Percentiles rank a stretch among this genome's conserved stretches.
Evolutionary conservation across 1,140 invertebrate species (phyloP).

Genomic region (Drusus annulatus): DNA sequence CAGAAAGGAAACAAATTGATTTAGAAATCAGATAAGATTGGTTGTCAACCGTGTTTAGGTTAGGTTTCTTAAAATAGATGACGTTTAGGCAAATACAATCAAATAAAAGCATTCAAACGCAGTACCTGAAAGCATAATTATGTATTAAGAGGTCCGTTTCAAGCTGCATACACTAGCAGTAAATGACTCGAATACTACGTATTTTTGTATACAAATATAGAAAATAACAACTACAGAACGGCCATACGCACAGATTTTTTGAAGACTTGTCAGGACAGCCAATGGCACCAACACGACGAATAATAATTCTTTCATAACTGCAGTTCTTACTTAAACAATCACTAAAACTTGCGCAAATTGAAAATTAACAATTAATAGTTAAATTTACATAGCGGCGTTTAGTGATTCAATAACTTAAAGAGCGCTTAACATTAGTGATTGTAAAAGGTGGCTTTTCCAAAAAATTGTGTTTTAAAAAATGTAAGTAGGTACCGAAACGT

Average conservation of each 20-base stretch:
- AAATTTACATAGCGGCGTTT: too few relatives aligned
- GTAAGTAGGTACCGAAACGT: too few relatives aligned
- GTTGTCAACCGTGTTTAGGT: constrained; percentile 30
- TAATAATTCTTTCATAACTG: background rate
- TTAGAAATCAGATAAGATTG: constrained; percentile 23
- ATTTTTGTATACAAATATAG: constrained; percentile 29
- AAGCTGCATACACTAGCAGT: background rate
- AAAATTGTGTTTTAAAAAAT: too few relatives aligned
- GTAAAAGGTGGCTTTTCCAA: too few relatives aligned
- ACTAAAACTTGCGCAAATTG: too few relatives aligned
- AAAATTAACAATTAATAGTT: too few relatives aligned
- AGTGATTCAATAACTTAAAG: too few relatives aligned
- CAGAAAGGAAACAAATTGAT: background rate
- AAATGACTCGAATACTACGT: background rate
- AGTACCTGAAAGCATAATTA: constrained; percentile 9
- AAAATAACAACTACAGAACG: constrained; percentile 13
- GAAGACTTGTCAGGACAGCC: background rate
- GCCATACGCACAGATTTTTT: constrained; percentile 30
- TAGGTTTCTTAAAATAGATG: constrained; percentile 27
- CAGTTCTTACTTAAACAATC: background rate
- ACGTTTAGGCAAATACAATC: background rate
- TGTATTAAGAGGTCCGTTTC: background rate
- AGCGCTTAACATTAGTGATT: too few relatives aligned
- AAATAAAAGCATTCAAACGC: background rate
- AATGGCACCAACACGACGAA: background rate